phyloP scores from a whole-genome alignment of 2,113 vertebrate genomes.

The Todiramphus chloris region DNA sequence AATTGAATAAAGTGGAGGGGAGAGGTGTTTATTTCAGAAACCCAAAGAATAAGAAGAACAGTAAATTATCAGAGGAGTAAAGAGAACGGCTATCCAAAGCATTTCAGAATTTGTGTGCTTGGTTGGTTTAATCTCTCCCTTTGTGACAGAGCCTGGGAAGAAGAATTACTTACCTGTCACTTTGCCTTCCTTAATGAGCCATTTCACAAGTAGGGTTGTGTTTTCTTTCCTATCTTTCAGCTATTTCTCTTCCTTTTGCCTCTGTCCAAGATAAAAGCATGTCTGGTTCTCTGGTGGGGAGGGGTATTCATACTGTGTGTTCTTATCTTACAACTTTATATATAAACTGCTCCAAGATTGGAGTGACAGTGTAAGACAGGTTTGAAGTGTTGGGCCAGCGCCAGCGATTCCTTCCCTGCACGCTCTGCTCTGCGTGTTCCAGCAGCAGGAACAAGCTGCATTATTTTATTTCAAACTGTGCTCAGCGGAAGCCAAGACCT shows the following conservation, averaged over 20 bases:
- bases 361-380: constrained; percentile 68
- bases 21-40: not conserved
- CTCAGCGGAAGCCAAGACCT: constrained; percentile 78
- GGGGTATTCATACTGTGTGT: constrained; percentile 48
- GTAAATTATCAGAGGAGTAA: not conserved
- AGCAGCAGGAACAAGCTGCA: constrained; percentile 76
- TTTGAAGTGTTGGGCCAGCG: constrained; percentile 65
- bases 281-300: constrained; percentile 29
- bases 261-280: constrained; percentile 53
- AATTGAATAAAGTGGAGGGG: not conserved
- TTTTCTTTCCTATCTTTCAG: constrained; percentile 30
- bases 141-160: constrained; percentile 51
- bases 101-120: constrained; percentile 18
- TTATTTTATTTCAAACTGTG: constrained; percentile 81
- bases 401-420: constrained; percentile 71
- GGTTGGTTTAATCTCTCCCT: constrained; percentile 44
- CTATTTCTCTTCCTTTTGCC: constrained; percentile 49
- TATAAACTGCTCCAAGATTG: constrained; percentile 45
- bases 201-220: constrained; percentile 37
- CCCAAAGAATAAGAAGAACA: not conserved
- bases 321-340: constrained; percentile 49
- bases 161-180: constrained; percentile 60
- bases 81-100: not conserved
- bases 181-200: constrained; percentile 52
- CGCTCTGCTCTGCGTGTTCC: constrained; percentile 73